phyloP scores from a whole-genome alignment of 1,140 invertebrate species.

The Teleogryllus occipitalis region DNA sequence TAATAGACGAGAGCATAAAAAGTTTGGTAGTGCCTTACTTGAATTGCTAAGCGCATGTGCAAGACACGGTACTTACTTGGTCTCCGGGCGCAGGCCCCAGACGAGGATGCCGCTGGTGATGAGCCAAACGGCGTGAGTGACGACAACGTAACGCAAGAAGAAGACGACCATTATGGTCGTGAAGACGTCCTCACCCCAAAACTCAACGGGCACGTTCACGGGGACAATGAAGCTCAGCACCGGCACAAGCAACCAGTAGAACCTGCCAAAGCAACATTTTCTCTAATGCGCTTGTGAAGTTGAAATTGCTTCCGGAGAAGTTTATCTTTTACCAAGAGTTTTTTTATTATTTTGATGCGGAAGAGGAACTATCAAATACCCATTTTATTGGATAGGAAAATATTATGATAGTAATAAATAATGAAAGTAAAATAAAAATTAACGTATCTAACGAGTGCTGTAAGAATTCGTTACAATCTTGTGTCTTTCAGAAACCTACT shows the following conservation, averaged over 20 bases:
- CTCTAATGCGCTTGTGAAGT: no score
- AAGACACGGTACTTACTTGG: constrained; percentile 49
- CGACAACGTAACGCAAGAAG: constrained; percentile 53
- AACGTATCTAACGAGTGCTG: no score
- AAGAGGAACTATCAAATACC: no score
- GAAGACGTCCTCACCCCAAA: constrained; percentile 57
- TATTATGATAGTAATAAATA: no score
- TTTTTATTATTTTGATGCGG: no score
- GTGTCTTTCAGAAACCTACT: no score
- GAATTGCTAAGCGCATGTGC: neutral
- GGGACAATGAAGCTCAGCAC: constrained; percentile 59
- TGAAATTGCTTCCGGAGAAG: no score
- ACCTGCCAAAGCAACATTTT: constrained; percentile 42
- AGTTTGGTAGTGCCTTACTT: no score
- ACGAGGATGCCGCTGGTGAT: constrained; percentile 59
- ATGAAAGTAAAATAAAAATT: no score
- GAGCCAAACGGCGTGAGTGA: constrained; percentile 52
- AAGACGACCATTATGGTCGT: constrained; percentile 54
- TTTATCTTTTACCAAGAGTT: no score
- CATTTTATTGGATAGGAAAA: no score
- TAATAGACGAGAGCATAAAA: neutral
- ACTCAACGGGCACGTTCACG: constrained; percentile 61
- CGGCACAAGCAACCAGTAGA: constrained; percentile 58
- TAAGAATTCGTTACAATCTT: no score
- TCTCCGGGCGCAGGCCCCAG: constrained; percentile 59